Percentiles rank a stretch among this genome's conserved stretches.
Conservation (phyloP, 2,113 vertebrate genomes). For the Stigmatopora argus region DNA sequence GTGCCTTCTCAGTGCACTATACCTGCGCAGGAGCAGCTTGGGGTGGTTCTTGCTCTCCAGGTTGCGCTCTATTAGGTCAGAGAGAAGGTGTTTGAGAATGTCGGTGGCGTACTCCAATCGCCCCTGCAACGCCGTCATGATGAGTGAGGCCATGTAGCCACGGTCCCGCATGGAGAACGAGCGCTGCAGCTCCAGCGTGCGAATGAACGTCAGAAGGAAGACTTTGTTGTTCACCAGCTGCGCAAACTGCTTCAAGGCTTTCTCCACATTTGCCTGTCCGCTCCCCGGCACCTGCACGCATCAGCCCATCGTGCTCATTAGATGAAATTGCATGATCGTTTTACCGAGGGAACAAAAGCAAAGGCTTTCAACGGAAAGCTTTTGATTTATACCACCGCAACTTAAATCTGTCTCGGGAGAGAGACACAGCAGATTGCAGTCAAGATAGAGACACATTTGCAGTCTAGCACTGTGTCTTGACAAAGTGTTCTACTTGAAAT, state of each 20-base stretch:
- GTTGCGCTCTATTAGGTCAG: constrained; percentile 94
- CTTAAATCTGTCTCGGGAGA: not conserved
- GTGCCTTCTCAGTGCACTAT: not conserved
- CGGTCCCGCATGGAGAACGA: constrained; percentile 98
- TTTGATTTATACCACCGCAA: not conserved
- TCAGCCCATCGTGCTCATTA: constrained; percentile 29
- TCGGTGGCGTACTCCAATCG: constrained; percentile 93
- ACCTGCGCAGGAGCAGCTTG: constrained; percentile 94
- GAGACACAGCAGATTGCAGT: not conserved
- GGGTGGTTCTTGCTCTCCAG: constrained; percentile 98
- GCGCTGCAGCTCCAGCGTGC: constrained; percentile 90
- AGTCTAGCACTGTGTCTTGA: not conserved
- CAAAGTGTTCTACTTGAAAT: not conserved
- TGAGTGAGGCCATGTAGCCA: constrained; percentile 93
- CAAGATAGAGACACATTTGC: not conserved
- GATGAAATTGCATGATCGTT: not conserved
- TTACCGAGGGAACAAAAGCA: not conserved
- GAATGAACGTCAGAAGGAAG: constrained; percentile 94
- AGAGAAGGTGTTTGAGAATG: constrained; percentile 92
- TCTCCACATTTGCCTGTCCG: constrained; percentile 89
- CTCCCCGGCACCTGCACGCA: constrained; percentile 84
- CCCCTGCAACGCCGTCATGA: constrained; percentile 94
- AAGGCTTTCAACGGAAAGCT: not conserved
- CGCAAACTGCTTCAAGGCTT: constrained; percentile 93
- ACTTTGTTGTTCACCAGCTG: constrained; percentile 97